A percentile compares a stretch with the other conserved stretches of the same genome.
Conservation (phyloP, 1,140 invertebrate species). For the Trichonephila clavata region DNA sequence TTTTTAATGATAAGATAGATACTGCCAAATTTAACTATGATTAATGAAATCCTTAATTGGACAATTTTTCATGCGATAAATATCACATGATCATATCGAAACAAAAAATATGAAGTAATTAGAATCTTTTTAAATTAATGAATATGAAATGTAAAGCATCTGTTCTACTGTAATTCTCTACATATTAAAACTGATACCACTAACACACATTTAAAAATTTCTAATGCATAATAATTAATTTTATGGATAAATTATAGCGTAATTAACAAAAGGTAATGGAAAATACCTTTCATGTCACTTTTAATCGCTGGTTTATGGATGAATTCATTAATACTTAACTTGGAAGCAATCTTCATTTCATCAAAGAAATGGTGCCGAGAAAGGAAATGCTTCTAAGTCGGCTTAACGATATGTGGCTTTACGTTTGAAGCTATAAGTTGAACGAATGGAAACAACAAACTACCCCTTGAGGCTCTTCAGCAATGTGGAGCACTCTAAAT, state of each 20-base stretch:
- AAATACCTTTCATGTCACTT: conserved; percentile 16
- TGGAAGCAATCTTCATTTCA: conserved; percentile 39
- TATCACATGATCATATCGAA: too few relatives aligned
- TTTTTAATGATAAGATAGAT: too few relatives aligned
- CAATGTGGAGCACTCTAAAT: conserved; percentile 43
- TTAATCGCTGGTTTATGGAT: conserved; percentile 22
- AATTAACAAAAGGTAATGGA: background rate
- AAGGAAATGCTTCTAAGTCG: background rate
- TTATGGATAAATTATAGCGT: background rate
- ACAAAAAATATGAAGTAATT: too few relatives aligned
- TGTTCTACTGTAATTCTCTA: too few relatives aligned
- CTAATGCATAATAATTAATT: background rate
- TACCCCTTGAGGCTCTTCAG: conserved; percentile 25
- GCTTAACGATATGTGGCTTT: background rate
- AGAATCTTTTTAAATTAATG: too few relatives aligned
- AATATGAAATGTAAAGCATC: too few relatives aligned
- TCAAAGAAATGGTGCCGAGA: conserved; percentile 33
- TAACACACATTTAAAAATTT: background rate
- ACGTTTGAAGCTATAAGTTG: conserved; percentile 11
- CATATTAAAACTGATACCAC: too few relatives aligned
- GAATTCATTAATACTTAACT: conserved; percentile 41
- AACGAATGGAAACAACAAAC: background rate
- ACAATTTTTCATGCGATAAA: too few relatives aligned
- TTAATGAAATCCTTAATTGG: too few relatives aligned
- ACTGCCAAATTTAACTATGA: too few relatives aligned